A percentile compares a stretch with the other conserved stretches of the same genome.
Evolutionary conservation across 2,888 invertebrate genomes (phyloP).

Genomic region (Zaprionus bogoriensis): DNA sequence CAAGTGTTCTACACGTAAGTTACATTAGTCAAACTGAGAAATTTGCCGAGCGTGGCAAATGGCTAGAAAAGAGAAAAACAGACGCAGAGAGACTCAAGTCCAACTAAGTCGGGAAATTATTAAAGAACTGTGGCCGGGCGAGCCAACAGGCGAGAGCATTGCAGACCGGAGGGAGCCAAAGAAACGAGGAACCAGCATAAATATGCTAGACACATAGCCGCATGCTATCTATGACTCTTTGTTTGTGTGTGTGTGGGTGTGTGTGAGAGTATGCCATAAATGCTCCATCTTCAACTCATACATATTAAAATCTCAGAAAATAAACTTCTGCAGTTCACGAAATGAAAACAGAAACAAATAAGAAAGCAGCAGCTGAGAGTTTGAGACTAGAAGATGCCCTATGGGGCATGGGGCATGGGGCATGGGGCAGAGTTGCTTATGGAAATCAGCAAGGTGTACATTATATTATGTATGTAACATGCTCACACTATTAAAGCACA

Average conservation of each 20-base stretch:
- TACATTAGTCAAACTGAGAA: slow-evolving; percentile 70
- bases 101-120: slow-evolving; percentile 35
- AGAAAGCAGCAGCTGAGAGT: not conserved
- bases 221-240: slow-evolving; percentile 31
- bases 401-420: too few relatives aligned
- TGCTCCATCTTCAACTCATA: slow-evolving; percentile 72
- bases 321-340: slow-evolving; percentile 71
- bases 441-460: too few relatives aligned
- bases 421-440: too few relatives aligned
- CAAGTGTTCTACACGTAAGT: slow-evolving; percentile 65
- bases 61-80: slow-evolving; percentile 7
- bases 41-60: slow-evolving; percentile 58
- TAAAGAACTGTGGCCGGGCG: slow-evolving; percentile 31
- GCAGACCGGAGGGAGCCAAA: slow-evolving; percentile 4
- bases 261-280: slow-evolving; percentile 50
- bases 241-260: not conserved
- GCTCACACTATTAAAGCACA: too few relatives aligned
- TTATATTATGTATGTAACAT: too few relatives aligned
- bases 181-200: slow-evolving; percentile 46
- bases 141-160: slow-evolving; percentile 7
- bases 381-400: not conserved
- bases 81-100: not conserved
- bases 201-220: slow-evolving; percentile 64
- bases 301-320: slow-evolving; percentile 75
- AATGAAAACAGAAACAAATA: slow-evolving; percentile 31